Conservation (phyloP, 2,888 invertebrate genomes). For the Sphinx pinastri region DNA sequence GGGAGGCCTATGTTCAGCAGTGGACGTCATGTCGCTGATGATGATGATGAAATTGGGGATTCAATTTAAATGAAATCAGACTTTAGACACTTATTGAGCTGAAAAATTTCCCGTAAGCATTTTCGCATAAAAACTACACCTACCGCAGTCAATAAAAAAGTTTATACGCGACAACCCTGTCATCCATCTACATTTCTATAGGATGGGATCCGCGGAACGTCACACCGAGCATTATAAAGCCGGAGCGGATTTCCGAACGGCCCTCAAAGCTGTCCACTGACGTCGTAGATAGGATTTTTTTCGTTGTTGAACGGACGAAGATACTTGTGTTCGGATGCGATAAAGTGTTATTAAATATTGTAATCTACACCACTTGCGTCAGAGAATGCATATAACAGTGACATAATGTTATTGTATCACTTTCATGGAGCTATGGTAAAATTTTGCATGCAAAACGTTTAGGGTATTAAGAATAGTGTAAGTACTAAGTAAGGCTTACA, state of each 20-base stretch:
- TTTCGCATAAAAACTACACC: neutral
- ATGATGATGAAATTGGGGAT: neutral
- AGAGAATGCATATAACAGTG: neutral
- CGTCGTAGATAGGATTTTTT: slow-evolving; percentile 38
- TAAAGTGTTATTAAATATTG: slow-evolving; percentile 34
- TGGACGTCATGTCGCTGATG: no score
- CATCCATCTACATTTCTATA: slow-evolving; percentile 45
- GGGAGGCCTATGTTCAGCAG: no score
- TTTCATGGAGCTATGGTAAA: neutral
- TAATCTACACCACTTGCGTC: slow-evolving; percentile 3
- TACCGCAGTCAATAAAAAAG: slow-evolving; percentile 21
- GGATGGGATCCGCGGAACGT: slow-evolving; percentile 48
- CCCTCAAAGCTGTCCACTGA: slow-evolving; percentile 48
- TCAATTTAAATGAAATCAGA: no score
- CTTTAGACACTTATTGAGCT: neutral
- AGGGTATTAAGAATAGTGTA: neutral
- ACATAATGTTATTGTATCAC: neutral
- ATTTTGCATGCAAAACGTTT: neutral
- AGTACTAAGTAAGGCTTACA: neutral
- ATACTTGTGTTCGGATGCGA: slow-evolving; percentile 36
- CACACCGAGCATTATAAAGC: slow-evolving; percentile 59
- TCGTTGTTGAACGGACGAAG: slow-evolving; percentile 27
- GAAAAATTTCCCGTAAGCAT: neutral
- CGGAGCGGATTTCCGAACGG: slow-evolving; percentile 64
- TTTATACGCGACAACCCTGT: slow-evolving; percentile 50